Conservation (phyloP, 2,113 vertebrate species). For the Pelmatolapia mariae region DNA sequence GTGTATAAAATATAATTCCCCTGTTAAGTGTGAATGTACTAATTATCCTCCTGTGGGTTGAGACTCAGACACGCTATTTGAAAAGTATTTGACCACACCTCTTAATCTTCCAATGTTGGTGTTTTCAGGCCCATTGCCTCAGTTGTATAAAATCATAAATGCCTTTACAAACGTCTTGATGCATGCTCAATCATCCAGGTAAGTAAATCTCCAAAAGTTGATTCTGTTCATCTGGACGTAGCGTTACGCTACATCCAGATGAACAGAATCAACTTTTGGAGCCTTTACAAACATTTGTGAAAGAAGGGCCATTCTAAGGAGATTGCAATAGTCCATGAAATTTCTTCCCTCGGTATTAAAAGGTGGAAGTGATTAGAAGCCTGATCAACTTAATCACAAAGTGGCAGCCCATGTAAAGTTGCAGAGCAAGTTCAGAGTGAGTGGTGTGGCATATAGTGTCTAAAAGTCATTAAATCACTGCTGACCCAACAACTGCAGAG, state of each 20-base stretch:
- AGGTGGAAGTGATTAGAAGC: not conserved
- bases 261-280: too few relatives aligned
- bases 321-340: not conserved
- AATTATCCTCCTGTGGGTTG: not conserved
- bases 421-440: not conserved
- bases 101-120: not conserved
- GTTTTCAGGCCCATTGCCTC: not conserved
- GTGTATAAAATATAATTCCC: not conserved
- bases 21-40: slow-evolving; percentile 1
- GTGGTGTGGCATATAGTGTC: not conserved
- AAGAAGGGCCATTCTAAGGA: not conserved
- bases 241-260: too few relatives aligned
- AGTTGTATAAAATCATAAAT: not conserved
- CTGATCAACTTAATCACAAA: not conserved
- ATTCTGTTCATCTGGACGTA: too few relatives aligned
- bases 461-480: not conserved
- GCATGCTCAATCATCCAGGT: too few relatives aligned
- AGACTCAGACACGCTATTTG: not conserved
- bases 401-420: not conserved
- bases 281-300: not conserved
- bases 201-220: too few relatives aligned
- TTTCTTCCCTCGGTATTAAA: not conserved
- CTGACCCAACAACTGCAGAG: not conserved
- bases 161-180: not conserved
- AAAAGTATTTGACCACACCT: not conserved